phyloP scores from a whole-genome alignment of 2,797 vertebrate species.

The Syncerus caffer region DNA sequence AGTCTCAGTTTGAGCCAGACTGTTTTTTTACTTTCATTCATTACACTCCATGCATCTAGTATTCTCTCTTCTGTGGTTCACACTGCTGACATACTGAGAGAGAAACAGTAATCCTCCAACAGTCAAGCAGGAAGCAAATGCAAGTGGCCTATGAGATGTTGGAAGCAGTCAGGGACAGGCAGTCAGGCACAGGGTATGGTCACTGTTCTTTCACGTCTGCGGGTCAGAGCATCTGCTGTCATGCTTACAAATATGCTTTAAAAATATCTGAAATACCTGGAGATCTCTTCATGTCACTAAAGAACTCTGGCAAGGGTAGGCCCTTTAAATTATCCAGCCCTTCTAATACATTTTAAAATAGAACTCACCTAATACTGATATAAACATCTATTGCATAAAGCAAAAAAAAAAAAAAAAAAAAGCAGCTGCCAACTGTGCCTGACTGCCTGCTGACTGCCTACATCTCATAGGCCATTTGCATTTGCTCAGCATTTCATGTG shows the following conservation, averaged over 20 bases:
- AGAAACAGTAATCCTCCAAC: not conserved
- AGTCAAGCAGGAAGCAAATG: not conserved
- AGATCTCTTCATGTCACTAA: not conserved
- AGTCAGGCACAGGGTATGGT: not conserved
- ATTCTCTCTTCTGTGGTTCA: conserved; percentile 9
- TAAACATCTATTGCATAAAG: not conserved
- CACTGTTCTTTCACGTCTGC: not conserved
- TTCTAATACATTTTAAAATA: not conserved
- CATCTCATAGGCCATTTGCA: not conserved
- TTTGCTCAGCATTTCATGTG: conserved; percentile 1
- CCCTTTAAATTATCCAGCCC: not conserved
- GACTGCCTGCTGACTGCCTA: not conserved
- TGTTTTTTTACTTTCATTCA: conserved; percentile 27
- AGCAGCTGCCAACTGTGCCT: not conserved
- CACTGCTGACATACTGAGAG: not conserved
- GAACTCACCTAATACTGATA: not conserved
- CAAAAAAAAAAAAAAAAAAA: not conserved
- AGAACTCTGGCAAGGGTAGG: not conserved
- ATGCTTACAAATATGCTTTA: not conserved
- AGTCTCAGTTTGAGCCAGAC: conserved; percentile 32
- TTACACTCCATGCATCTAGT: not conserved
- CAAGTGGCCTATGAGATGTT: not conserved
- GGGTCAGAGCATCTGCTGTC: not conserved
- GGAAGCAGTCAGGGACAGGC: not conserved
- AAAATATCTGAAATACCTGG: not conserved